Conservation (phyloP, 2,888 invertebrate species). For the Hypomecis punctinalis region DNA sequence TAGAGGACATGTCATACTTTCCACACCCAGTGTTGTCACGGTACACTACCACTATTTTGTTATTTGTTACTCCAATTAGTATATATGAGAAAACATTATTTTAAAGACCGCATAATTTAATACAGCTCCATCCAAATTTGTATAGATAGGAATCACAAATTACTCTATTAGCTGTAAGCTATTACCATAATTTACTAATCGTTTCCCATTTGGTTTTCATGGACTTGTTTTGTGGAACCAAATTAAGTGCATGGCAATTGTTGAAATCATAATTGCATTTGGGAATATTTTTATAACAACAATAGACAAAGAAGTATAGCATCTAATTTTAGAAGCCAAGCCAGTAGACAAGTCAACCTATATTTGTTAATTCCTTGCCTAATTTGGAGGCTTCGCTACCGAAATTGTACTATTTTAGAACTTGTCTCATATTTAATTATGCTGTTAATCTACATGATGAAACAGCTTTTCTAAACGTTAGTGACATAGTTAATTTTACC, state of each 20-base stretch:
- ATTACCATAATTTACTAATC: neutral
- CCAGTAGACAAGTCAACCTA: too few relatives aligned
- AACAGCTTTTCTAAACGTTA: neutral
- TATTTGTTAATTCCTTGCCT: too few relatives aligned
- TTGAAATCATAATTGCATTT: too few relatives aligned
- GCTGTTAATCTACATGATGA: neutral
- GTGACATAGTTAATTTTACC: neutral
- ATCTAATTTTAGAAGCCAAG: too few relatives aligned
- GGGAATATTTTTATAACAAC: too few relatives aligned
- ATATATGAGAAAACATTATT: neutral
- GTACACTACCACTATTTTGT: slow-evolving; percentile 25
- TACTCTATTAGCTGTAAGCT: slow-evolving; percentile 2
- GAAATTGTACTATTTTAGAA: too few relatives aligned
- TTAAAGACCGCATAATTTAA: slow-evolving; percentile 1
- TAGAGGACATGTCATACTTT: slow-evolving; percentile 28
- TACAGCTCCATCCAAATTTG: neutral
- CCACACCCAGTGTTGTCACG: slow-evolving; percentile 34
- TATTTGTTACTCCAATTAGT: slow-evolving; percentile 9
- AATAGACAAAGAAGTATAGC: too few relatives aligned
- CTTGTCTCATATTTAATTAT: too few relatives aligned
- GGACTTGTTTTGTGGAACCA: neutral
- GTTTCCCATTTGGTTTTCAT: neutral
- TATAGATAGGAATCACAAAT: slow-evolving; percentile 9
- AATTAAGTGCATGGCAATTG: too few relatives aligned
- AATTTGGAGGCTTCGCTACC: too few relatives aligned